Evolutionary conservation across 2,797 vertebrate species (phyloP).

Genomic region (Microcaecilia unicolor): DNA sequence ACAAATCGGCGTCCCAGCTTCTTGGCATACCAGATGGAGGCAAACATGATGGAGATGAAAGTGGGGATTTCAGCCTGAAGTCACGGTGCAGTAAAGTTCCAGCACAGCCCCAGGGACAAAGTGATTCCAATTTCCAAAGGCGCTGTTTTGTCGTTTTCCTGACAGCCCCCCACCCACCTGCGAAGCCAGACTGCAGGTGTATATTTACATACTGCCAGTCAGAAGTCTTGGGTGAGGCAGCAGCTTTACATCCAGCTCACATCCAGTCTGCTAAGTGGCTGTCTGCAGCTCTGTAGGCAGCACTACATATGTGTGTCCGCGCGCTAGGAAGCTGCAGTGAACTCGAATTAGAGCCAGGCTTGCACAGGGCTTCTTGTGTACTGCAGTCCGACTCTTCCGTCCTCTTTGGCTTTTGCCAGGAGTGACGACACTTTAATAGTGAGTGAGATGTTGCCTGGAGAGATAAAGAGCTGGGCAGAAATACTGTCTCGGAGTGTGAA

Average conservation of each 20-base stretch:
- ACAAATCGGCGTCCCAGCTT: constrained; percentile 93
- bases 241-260: constrained; percentile 61
- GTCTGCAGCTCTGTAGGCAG: constrained; percentile 57
- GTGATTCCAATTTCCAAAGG: constrained; percentile 33
- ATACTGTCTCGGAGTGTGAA: constrained; percentile 31
- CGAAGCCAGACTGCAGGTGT: constrained; percentile 64
- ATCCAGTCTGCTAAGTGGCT: constrained; percentile 57
- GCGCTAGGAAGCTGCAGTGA: constrained; percentile 48
- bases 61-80: constrained; percentile 42
- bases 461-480: constrained; percentile 13
- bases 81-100: constrained; percentile 49
- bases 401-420: constrained; percentile 24
- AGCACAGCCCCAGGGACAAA: constrained; percentile 25
- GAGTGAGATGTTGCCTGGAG: constrained; percentile 22
- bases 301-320: constrained; percentile 52
- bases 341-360: constrained; percentile 37
- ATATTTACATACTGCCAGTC: constrained; percentile 64
- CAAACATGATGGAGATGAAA: constrained; percentile 70
- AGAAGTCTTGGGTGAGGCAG: constrained; percentile 50
- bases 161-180: too few relatives aligned
- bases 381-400: constrained; percentile 40
- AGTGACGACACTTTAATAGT: constrained; percentile 16
- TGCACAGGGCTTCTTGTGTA: constrained; percentile 32
- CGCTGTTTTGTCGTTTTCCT: constrained; percentile 39
- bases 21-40: constrained; percentile 95